These are phyloP conservation scores for Embidobia sp. DNA, from an alignment of 2,888 invertebrate genomes.

Conservation along the genomic window DNA sequence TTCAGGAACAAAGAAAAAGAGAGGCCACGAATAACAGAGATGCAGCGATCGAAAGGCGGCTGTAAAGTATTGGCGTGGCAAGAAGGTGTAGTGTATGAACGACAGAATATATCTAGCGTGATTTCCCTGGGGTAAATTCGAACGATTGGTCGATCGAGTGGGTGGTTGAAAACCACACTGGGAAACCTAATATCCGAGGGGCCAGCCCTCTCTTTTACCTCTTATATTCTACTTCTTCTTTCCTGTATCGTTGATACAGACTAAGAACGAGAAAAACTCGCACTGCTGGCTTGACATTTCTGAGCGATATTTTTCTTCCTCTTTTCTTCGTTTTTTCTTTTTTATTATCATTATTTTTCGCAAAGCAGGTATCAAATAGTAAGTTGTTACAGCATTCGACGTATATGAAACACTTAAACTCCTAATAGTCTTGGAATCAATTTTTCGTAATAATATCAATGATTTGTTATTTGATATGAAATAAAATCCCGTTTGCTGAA, in stretches of 20 bases:
- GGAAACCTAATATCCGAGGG: constrained; percentile 80
- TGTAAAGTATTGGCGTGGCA: constrained; percentile 63
- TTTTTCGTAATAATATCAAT: too few species aligned
- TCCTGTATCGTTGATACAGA: constrained; percentile 51
- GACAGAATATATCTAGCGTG: constrained; percentile 79
- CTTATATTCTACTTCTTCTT: constrained; percentile 54
- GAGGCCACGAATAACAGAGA: constrained; percentile 35
- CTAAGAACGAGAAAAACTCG: constrained; percentile 51
- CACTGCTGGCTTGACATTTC: constrained; percentile 50
- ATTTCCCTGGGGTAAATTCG: constrained; percentile 80
- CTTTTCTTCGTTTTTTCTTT: too few species aligned
- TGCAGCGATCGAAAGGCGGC: constrained; percentile 52
- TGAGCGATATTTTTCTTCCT: constrained; percentile 24
- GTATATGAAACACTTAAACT: too few species aligned
- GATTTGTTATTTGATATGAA: constrained; percentile 3
- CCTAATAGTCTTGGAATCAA: too few species aligned
- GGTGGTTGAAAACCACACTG: constrained; percentile 80
- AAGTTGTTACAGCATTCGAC: too few species aligned
- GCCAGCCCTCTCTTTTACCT: constrained; percentile 66
- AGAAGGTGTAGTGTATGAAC: constrained; percentile 66
- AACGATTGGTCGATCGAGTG: constrained; percentile 80
- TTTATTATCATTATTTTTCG: constrained; percentile 16
- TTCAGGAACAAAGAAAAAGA: constrained; percentile 44
- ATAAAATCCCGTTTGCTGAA: constrained; percentile 5
- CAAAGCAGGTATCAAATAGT: constrained; percentile 1